Conservation (phyloP, 2,888 invertebrate genomes). For the Lepidonotus clava region DNA sequence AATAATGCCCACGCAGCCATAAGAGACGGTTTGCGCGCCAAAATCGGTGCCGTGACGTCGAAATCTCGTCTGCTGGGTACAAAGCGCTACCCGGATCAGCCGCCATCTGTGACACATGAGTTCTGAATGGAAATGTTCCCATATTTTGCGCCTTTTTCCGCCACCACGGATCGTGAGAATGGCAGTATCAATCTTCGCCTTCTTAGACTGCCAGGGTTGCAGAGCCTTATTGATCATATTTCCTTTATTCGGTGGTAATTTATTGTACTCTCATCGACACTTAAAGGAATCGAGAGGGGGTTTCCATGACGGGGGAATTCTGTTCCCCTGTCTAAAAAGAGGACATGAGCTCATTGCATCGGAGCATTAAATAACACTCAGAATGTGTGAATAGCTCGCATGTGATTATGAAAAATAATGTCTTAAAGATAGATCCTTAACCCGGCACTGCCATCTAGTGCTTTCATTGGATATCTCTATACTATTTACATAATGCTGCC, state of each 20-base stretch:
- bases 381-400: too few species aligned
- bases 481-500: too few species aligned
- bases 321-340: neutral
- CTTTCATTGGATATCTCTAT: too few species aligned
- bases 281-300: neutral
- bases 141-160: neutral
- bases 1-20: too few species aligned
- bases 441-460: too few species aligned
- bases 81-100: neutral
- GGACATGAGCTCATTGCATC: neutral
- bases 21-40: neutral
- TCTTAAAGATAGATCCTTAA: too few species aligned
- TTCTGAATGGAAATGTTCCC: slow-evolving; percentile 9
- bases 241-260: neutral
- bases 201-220: neutral
- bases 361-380: too few species aligned
- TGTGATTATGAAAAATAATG: too few species aligned
- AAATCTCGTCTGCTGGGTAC: slow-evolving; percentile 7
- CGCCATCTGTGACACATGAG: neutral
- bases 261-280: neutral
- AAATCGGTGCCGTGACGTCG: neutral
- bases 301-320: neutral
- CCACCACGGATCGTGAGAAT: slow-evolving; percentile 3
- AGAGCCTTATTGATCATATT: neutral
- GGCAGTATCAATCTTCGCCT: neutral